These are phyloP conservation scores for Onychorhynchus coronatus DNA, from an alignment of 2,113 vertebrate species.

Conservation along the genomic window DNA sequence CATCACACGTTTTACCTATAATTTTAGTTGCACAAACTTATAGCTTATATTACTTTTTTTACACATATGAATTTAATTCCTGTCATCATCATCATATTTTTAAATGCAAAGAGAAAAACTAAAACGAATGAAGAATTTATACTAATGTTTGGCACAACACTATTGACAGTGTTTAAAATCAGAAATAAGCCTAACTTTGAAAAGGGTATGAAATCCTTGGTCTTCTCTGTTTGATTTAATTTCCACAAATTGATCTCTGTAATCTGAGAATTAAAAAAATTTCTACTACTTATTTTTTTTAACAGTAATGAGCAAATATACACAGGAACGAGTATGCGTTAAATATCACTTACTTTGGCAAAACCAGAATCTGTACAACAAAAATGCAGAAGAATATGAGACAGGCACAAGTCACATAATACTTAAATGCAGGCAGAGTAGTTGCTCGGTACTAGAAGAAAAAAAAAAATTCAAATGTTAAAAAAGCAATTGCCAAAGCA, in stretches of 20 bases:
- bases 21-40: background rate
- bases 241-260: background rate
- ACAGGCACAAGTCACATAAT: conserved; percentile 94
- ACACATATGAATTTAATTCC: background rate
- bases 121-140: background rate
- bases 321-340: background rate
- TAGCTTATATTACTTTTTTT: background rate
- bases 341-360: conserved; percentile 88
- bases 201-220: background rate
- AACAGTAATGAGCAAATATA: background rate
- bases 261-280: background rate
- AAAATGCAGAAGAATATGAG: conserved; percentile 98
- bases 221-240: background rate
- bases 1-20: background rate
- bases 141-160: background rate
- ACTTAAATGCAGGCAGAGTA: conserved; percentile 95
- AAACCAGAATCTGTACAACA: conserved; percentile 90
- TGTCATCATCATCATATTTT: background rate
- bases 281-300: background rate
- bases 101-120: background rate
- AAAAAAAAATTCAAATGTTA: background rate
- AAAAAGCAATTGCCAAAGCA: background rate
- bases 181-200: background rate
- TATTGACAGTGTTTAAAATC: background rate
- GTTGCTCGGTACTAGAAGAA: conserved; percentile 89